phyloP scores from a whole-genome alignment of 2,797 vertebrate genomes.

The Parauchenoglanis ngamensis region DNA sequence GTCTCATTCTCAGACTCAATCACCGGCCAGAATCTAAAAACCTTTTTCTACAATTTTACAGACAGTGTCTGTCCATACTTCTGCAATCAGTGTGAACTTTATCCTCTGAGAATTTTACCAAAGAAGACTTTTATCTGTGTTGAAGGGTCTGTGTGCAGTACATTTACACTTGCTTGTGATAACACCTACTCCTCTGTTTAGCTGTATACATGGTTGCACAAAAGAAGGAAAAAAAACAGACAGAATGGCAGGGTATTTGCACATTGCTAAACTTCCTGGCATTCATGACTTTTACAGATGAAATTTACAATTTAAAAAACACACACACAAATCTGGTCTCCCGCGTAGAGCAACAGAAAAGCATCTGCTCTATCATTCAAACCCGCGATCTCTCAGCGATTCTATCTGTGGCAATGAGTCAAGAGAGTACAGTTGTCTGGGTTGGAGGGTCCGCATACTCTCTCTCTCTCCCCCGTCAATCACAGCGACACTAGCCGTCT shows the following conservation, averaged over 20 bases:
- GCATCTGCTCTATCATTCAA: not conserved
- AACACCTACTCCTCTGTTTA: not conserved
- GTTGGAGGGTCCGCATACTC: not conserved
- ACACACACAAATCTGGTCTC: not conserved
- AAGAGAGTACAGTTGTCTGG: not conserved
- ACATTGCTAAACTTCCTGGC: not conserved
- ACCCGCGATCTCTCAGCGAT: not conserved
- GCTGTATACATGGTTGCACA: not conserved
- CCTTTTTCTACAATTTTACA: slow-evolving; percentile 32
- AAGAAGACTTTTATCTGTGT: not conserved
- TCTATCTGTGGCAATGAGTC: not conserved
- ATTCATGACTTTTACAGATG: not conserved
- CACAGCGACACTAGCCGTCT: not conserved
- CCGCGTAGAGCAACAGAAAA: not conserved
- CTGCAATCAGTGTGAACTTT: slow-evolving; percentile 8
- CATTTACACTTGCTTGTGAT: not conserved
- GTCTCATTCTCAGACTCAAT: slow-evolving; percentile 22
- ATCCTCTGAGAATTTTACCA: slow-evolving; percentile 31
- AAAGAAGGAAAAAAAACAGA: not conserved
- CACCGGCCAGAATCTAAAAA: slow-evolving; percentile 21
- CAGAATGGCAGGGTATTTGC: not conserved
- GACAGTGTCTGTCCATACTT: slow-evolving; percentile 40
- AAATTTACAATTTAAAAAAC: not conserved
- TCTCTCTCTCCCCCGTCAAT: not conserved
- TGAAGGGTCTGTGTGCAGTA: not conserved